A percentile compares a stretch with the other conserved stretches of the same genome.
phyloP scores from a whole-genome alignment of 2,888 invertebrate species.

The Lapara coniferarum region DNA sequence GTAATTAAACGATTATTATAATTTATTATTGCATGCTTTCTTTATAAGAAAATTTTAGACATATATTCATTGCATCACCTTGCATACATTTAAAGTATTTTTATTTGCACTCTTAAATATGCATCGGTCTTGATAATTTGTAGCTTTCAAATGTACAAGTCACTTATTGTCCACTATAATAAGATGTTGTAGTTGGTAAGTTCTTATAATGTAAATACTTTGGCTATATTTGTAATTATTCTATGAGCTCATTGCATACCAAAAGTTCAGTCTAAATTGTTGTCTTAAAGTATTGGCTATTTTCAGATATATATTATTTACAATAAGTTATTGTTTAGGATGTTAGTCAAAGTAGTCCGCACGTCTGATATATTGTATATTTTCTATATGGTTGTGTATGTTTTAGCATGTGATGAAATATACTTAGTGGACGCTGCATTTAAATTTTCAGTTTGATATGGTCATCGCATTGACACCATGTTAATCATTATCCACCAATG shows the following conservation, averaged over 20 bases:
- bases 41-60: constrained; percentile 11
- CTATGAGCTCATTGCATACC: constrained; percentile 54
- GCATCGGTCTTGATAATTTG: constrained; percentile 37
- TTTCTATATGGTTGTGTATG: constrained; percentile 64
- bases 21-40: constrained; percentile 8
- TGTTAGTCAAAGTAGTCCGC: constrained; percentile 39
- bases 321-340: constrained; percentile 51
- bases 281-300: constrained; percentile 57
- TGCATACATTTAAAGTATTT: constrained; percentile 2
- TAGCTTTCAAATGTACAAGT: constrained; percentile 58
- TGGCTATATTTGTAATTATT: constrained; percentile 54
- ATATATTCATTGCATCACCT: constrained; percentile 1
- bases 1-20: constrained; percentile 6
- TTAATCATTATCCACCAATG: constrained; percentile 19
- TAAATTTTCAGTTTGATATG: constrained; percentile 42
- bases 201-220: constrained; percentile 60
- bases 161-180: constrained; percentile 67
- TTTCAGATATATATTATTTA: constrained; percentile 58
- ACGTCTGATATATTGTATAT: constrained; percentile 48
- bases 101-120: constrained; percentile 17
- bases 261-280: constrained; percentile 61
- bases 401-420: constrained; percentile 57
- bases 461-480: constrained; percentile 23
- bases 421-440: constrained; percentile 62
- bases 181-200: constrained; percentile 53